These are phyloP conservation scores for Myotis pilosus DNA, from an alignment of 2,797 vertebrate species.

Conservation along the genomic window DNA sequence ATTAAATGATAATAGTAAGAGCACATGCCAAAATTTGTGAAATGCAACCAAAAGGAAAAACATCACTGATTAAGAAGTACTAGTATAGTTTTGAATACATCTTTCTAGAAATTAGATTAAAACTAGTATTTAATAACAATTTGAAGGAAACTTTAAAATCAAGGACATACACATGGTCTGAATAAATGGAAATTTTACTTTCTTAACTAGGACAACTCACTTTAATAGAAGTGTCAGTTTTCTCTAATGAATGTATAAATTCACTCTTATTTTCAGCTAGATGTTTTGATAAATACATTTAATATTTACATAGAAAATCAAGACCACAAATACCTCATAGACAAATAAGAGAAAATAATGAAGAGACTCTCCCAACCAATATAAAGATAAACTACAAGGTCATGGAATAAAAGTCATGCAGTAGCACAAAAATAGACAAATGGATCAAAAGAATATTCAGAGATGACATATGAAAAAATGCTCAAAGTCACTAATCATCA, in stretches of 20 bases:
- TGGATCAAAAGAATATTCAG: neutral
- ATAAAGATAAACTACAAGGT: neutral
- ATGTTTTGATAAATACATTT: slow-evolving; percentile 3
- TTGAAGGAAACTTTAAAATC: slow-evolving; percentile 14
- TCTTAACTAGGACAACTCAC: neutral
- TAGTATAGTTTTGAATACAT: neutral
- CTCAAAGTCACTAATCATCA: no score
- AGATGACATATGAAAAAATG: no score
- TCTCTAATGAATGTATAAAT: slow-evolving; percentile 14
- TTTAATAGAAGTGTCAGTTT: neutral
- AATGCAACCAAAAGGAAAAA: neutral
- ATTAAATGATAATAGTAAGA: slow-evolving; percentile 1
- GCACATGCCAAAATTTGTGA: neutral
- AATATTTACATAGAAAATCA: neutral
- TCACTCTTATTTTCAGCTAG: neutral
- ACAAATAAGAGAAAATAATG: neutral
- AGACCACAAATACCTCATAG: neutral
- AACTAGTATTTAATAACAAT: neutral
- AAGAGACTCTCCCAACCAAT: neutral
- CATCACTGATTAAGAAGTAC: neutral
- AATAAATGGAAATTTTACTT: slow-evolving; percentile 13
- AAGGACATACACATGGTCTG: neutral
- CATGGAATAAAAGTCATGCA: neutral
- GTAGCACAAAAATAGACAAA: slow-evolving; percentile 31
- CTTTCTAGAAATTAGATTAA: slow-evolving; percentile 9